phyloP scores from a whole-genome alignment of 2,797 vertebrate genomes.

The Hyperoplus immaculatus region DNA sequence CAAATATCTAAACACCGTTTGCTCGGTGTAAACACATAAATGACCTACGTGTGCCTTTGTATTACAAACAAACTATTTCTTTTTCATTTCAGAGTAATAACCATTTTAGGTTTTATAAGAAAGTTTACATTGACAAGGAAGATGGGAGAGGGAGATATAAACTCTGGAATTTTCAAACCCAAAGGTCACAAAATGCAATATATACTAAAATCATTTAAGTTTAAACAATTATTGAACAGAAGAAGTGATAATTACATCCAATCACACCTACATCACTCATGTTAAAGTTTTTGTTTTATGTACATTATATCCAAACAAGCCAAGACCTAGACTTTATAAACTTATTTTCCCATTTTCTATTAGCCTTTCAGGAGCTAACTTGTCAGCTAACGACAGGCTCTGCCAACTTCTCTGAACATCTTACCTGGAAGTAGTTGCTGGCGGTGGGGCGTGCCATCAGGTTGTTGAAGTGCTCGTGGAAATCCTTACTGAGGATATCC shows the following conservation, averaged over 20 bases:
- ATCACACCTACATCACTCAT: not conserved
- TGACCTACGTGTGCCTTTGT: slow-evolving; percentile 38
- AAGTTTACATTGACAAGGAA: slow-evolving; percentile 23
- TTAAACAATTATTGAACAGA: not conserved
- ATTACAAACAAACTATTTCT: slow-evolving; percentile 40
- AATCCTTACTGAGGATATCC: slow-evolving; percentile 94
- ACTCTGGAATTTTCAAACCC: not conserved
- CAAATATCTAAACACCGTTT: slow-evolving; percentile 43
- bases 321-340: not conserved
- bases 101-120: slow-evolving; percentile 16
- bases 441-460: slow-evolving; percentile 92
- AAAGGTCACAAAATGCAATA: too few relatives aligned
- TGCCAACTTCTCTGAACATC: not conserved
- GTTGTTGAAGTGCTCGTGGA: slow-evolving; percentile 94
- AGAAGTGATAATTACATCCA: not conserved
- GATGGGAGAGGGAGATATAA: not conserved
- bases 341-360: not conserved
- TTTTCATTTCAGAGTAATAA: slow-evolving; percentile 1
- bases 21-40: slow-evolving; percentile 43
- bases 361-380: not conserved
- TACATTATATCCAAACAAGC: not conserved
- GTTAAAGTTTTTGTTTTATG: not conserved
- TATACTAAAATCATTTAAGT: not conserved
- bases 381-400: not conserved
- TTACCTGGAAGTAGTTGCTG: slow-evolving; percentile 95